Conservation (phyloP, 2,797 vertebrate genomes). For the Scolopax rusticola region DNA sequence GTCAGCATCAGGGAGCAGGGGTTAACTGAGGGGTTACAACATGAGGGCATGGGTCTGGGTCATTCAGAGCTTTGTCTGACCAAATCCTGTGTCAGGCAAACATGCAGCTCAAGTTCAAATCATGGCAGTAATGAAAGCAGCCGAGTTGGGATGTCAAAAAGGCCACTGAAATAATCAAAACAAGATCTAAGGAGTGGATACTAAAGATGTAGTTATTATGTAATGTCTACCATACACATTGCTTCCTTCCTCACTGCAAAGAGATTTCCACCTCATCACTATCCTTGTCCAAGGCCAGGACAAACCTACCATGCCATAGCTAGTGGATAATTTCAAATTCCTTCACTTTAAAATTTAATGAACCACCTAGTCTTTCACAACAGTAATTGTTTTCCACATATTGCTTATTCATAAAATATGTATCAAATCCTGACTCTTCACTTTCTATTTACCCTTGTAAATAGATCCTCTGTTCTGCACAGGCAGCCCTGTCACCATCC, state of each 20-base stretch:
- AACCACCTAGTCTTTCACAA: neutral
- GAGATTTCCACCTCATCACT: neutral
- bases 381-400: slow-evolving; percentile 1
- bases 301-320: neutral
- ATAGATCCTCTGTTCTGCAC: neutral
- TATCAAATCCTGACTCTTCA: slow-evolving; percentile 33
- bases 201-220: neutral
- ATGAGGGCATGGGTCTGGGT: accelerated
- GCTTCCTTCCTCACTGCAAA: neutral
- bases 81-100: neutral
- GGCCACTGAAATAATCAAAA: neutral
- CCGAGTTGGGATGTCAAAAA: neutral
- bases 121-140: neutral
- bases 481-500: slow-evolving; percentile 24
- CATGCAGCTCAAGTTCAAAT: neutral
- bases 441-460: neutral
- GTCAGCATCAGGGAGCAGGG: neutral
- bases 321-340: neutral
- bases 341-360: slow-evolving; percentile 9
- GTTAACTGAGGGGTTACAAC: neutral
- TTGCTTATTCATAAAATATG: slow-evolving; percentile 35
- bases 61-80: neutral
- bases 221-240: neutral
- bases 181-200: neutral
- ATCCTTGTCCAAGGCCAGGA: neutral